phyloP scores from a whole-genome alignment of 2,113 vertebrate genomes.

The Prionailurus viverrinus region DNA sequence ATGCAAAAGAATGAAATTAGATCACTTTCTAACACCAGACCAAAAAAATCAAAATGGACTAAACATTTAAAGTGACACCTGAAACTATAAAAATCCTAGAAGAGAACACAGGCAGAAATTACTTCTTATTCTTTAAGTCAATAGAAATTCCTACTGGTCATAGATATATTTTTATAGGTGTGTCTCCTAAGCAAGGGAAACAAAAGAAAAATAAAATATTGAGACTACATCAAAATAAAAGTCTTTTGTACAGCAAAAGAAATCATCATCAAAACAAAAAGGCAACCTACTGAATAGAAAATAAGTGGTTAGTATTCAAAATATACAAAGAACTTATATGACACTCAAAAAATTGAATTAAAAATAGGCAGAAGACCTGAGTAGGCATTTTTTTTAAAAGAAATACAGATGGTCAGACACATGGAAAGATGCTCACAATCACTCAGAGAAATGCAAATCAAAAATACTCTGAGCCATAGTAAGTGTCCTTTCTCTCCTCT shows the following conservation, averaged over 20 bases:
- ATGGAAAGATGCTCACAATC: too few relatives aligned
- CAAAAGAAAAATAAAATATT: background rate
- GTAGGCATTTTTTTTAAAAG: too few relatives aligned
- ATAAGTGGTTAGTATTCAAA: too few relatives aligned
- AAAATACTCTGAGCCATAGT: background rate
- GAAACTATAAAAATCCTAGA: background rate
- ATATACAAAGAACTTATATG: too few relatives aligned
- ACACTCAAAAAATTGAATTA: too few relatives aligned
- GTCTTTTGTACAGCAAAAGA: background rate
- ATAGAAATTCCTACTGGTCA: too few relatives aligned
- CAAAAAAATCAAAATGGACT: background rate
- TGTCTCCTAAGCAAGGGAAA: background rate
- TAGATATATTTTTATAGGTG: background rate
- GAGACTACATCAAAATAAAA: background rate
- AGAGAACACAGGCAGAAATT: background rate
- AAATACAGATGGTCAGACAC: too few relatives aligned
- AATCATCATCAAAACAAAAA: background rate
- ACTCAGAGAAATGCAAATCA: too few relatives aligned
- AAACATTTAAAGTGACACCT: background rate
- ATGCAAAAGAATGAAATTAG: background rate
- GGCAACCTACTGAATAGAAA: too few relatives aligned
- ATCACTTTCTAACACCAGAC: background rate
- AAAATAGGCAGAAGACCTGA: too few relatives aligned
- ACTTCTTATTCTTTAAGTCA: too few relatives aligned
- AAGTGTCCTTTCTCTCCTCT: background rate